Conservation (phyloP, 92 coral and sea anemone genomes). For the Palythoa grandiflora region DNA sequence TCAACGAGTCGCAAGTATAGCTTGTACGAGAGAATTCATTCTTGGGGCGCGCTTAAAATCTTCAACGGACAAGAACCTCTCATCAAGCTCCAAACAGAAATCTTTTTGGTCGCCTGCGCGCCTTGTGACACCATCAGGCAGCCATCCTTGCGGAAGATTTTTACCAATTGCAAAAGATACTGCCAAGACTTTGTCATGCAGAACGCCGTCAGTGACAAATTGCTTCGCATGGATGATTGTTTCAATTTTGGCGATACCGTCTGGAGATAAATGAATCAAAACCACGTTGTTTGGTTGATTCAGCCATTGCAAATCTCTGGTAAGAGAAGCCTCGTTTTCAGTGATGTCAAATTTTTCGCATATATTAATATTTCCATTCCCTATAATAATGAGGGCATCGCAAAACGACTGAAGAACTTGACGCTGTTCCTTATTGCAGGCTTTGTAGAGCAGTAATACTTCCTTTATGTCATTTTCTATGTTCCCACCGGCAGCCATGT, state of each 20-base stretch:
- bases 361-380: constrained; percentile 7
- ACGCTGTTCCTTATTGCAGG: constrained; percentile 52
- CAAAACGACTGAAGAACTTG: constrained; percentile 77
- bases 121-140: constrained; percentile 70
- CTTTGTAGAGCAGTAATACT: constrained; percentile 80
- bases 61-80: constrained; percentile 48
- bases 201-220: constrained; percentile 66
- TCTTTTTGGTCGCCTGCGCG: constrained; percentile 60
- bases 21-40: constrained; percentile 75
- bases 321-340: constrained; percentile 35
- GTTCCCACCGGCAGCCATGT: constrained; percentile 11
- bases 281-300: constrained; percentile 74
- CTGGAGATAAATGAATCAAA: constrained; percentile 79
- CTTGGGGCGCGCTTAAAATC: constrained; percentile 64
- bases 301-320: constrained; percentile 75
- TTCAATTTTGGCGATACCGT: too few species aligned
- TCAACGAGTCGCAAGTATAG: constrained; percentile 73
- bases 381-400: constrained; percentile 67
- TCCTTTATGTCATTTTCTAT: constrained; percentile 48
- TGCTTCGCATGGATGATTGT: constrained; percentile 58
- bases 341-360: constrained; percentile 75
- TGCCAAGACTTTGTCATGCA: constrained; percentile 82
- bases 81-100: constrained; percentile 67
- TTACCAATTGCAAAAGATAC: constrained; percentile 91
- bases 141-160: constrained; percentile 76